phyloP scores from a whole-genome alignment of 2,888 invertebrate genomes.

The Drosophila histrio region DNA sequence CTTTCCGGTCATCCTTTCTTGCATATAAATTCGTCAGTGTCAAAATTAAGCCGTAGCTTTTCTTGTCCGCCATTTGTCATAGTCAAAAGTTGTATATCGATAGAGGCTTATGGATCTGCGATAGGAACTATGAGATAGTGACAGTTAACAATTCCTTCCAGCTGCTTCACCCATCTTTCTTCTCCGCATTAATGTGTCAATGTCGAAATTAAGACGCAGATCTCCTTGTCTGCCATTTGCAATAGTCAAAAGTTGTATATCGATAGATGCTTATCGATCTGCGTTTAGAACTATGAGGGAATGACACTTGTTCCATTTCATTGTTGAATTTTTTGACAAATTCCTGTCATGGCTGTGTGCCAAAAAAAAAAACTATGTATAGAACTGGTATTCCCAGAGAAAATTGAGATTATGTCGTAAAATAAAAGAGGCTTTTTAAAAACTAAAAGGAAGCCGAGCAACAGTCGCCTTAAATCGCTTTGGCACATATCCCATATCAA shows the following conservation, averaged over 20 bases:
- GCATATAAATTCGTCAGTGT: constrained; percentile 30
- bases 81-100: no score
- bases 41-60: constrained; percentile 12
- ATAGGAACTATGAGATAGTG: no score
- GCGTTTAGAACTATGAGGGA: not conserved
- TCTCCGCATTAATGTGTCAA: constrained; percentile 27
- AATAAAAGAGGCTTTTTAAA: constrained; percentile 9
- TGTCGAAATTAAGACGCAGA: constrained; percentile 27
- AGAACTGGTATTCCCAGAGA: not conserved
- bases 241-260: not conserved
- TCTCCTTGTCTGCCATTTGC: constrained; percentile 16
- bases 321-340: not conserved
- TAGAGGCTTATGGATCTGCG: no score
- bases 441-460: not conserved
- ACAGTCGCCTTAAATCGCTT: constrained; percentile 27
- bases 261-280: not conserved
- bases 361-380: constrained; percentile 7
- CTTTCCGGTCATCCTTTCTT: constrained; percentile 18
- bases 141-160: no score
- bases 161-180: constrained; percentile 10
- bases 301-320: not conserved
- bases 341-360: constrained; percentile 2
- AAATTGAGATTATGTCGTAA: constrained; percentile 22
- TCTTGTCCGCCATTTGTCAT: no score
- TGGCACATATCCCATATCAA: constrained; percentile 48